Base-by-base conservation (phyloP, 2,797 vertebrate genomes). In the Uromys caudimaculatus region DNA sequence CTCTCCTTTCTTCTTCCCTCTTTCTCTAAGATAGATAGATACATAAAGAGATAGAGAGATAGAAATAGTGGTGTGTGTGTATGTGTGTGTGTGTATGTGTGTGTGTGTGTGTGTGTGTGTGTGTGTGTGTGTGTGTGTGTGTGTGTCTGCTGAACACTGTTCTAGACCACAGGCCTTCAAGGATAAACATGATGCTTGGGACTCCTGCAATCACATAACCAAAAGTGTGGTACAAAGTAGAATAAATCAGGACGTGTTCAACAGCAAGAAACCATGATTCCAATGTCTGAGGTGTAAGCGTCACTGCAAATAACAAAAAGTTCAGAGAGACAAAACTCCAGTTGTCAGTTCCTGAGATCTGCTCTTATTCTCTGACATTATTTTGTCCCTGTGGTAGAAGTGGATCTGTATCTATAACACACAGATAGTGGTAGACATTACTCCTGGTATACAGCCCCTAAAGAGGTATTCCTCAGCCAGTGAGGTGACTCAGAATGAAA, bases 91-190 rank as follows among this genome's bases (percentile, higher is more conserved):
- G 12, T 76, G 41, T 16, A 44, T 47, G 41, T 47, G 41, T 23
- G 1, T 77, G 29, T 19, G 21, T 27, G 23, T 27, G 24, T 81
- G 27, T 78, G 50, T 67, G 19, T 35, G 24, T 41, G 32, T 19
- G 23, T 23, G 17, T n/a, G 32, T 17, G n/a, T n/a, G n/a, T 23
- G 32, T 24, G 32, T 35, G 8, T 67, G 9, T 35, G 17, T 13
- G 50, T 23, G 19, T 3, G 3, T 0, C 2, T 3, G 10, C 0
- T 4, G 5, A n/a, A 27, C 64, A 52, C 29, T 85, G 3, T 76
- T 89, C n/a, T 21, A 23, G 4, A 17, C 9, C 1, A 11, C 64
- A 6, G 27, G 0, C 50, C 6, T 38, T 64, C 23, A 73, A 91
- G 21, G n/a, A 44, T n/a, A 8, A 81, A 64, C 2, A 38, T 71